Base-by-base conservation (phyloP, 2,888 invertebrate species). In the Zonitis immaculata region DNA sequence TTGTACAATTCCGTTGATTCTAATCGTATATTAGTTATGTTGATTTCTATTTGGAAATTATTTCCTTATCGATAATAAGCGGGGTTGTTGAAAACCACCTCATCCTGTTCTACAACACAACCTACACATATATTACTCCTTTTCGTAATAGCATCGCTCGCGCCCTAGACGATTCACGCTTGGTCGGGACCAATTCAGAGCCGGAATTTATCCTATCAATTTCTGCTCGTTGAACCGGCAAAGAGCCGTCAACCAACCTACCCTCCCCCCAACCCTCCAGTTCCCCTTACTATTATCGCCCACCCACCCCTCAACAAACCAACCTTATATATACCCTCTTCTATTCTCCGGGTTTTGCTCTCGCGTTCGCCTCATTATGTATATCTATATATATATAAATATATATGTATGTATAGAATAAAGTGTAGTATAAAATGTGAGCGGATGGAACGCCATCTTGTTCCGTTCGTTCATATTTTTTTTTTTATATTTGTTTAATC, bases 131-230 rank as follows among this genome's bases (percentile, higher is more conserved):
- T n/a, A n/a, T 16, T 12, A 2, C 12, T 16, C 32, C 20, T 25
- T 20, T 42, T 47, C 39, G 44, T 27, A 44, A 26, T 39, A 47
- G 46, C 42, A 47, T 27, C 51, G 39, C 25, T 27, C 51, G 56
- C 54, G 60, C 56, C 73, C 66, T 66, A 66, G 68, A 67, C 67
- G 69, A 71, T 78, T 79, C 77, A 77, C 79, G 78, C 77, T 79
- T 78, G 78, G 79, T 73, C 77, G 79, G 76, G 77, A 78, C 79
- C 79, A 79, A 80, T 80, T 80, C 80, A 79, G 79, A 78, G 76
- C 78, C 78, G 79, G 80, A 81, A 80, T 80, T 80, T 80, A 81
- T 80, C 81, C 80, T 78, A 80, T 81, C 80, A 80, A 80, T 80
- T 80, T 80, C 80, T 79, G 80, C 80, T 78, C 79, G 79, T 77